Base-by-base conservation (phyloP, 2,888 invertebrate genomes). In the Plebejus anna region DNA sequence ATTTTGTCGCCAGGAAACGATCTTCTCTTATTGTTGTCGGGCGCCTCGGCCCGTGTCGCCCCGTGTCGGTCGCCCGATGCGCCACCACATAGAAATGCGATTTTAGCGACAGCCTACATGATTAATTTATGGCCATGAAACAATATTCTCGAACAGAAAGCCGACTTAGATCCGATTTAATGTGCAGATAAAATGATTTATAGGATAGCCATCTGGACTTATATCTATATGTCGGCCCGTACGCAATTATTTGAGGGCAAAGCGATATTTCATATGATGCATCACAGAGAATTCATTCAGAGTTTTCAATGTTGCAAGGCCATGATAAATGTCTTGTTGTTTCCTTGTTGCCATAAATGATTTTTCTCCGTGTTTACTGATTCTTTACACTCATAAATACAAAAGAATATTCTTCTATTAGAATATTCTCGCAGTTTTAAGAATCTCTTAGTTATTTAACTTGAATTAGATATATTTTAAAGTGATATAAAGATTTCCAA, bases 51-150 rank as follows among this genome's bases (percentile, higher is more conserved):
- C 81, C 88, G 81, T 90, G 90, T 90, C 88, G 87, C 86, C 85
- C 88, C 55, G 55, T 55, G 86, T 85, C 86, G 84, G 82, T 84
- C 57, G 61, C 61, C 81, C 87, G 89, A 88, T 86, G 90, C 88
- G 85, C 88, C 85, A 86, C 87, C 85, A 82, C 82, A 82, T 84
- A 86, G 87, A 86, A 92, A 89, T 87, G 88, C 90, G 86, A 91
- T 90, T 92, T 92, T 90, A 92, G 91, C 91, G 92, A 92, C 92
- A 90, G 92, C 88, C 85, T 89, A 93, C 93, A 92, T 93, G 93
- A 92, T 93, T 93, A 92, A 93, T 93, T 92, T 92, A 93, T 93
- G 85, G 91, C 86, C 82, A 85, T 81, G 86, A 87, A 90, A 91
- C 88, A 85, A 88, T 90, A 90, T 89, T 89, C 87, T 82, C 86